Conservation (phyloP, 2,113 vertebrate species). For the Pomatorhinus ruficollis region DNA sequence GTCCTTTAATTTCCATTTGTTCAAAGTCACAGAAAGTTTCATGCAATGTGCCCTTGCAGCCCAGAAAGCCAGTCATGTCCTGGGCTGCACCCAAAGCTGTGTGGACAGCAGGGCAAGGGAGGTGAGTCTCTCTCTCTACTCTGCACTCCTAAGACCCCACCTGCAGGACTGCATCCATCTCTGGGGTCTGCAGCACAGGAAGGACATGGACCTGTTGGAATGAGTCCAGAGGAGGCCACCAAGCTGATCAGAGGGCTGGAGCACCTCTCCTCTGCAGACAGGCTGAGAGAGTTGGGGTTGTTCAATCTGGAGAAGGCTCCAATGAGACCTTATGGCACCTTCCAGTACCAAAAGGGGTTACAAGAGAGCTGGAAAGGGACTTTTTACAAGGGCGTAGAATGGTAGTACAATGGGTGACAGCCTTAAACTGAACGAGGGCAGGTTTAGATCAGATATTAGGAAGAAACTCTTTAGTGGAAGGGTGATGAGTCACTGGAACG, state of each 20-base stretch:
- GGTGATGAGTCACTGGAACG: accelerated
- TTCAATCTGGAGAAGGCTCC: neutral
- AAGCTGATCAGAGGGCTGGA: neutral
- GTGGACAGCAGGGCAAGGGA: neutral
- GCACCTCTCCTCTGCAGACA: too few species aligned
- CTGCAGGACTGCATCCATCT: neutral
- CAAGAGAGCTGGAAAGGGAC: neutral
- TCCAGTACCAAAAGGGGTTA: neutral
- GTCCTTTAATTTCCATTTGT: neutral
- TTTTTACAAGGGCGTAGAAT: accelerated
- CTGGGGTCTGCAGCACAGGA: neutral
- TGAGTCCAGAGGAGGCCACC: neutral
- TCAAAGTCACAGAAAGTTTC: neutral
- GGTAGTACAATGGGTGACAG: too few species aligned
- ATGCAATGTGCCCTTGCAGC: neutral
- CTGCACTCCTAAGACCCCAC: accelerated
- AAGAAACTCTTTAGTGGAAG: neutral
- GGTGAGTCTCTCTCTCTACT: neutral
- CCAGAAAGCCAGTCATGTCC: neutral
- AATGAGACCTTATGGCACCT: neutral
- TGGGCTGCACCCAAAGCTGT: neutral
- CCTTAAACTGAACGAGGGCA: neutral
- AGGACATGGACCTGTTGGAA: neutral
- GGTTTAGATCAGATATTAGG: neutral
- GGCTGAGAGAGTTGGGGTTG: neutral